These are phyloP conservation scores for Pelobates cultripes DNA, from an alignment of 2,797 vertebrate genomes.

Conservation along the genomic window DNA sequence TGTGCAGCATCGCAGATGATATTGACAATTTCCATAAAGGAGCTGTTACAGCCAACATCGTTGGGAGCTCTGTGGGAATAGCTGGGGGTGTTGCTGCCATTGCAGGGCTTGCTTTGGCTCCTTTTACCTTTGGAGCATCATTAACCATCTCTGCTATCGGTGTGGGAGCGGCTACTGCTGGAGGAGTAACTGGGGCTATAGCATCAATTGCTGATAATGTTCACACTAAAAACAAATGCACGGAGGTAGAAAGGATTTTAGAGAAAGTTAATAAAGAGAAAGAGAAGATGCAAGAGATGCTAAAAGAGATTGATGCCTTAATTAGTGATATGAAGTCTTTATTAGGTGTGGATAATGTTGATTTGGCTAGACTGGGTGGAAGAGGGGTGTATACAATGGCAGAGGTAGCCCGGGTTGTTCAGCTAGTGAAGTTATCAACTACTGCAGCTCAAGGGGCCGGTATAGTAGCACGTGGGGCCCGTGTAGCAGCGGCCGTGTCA, in stretches of 20 bases:
- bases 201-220: slow-evolving; percentile 10
- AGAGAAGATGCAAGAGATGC: neutral
- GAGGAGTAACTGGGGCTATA: slow-evolving; percentile 5
- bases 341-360: neutral
- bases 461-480: neutral
- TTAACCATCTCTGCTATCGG: neutral
- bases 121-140: neutral
- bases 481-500: neutral
- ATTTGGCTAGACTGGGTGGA: neutral
- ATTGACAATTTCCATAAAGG: slow-evolving; percentile 6
- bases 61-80: neutral
- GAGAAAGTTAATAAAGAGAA: neutral
- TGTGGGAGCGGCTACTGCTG: neutral
- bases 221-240: neutral
- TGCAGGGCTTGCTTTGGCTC: neutral
- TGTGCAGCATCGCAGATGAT: neutral
- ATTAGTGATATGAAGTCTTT: neutral
- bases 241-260: neutral
- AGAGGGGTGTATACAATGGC: neutral
- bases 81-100: neutral
- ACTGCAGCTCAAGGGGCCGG: neutral
- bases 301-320: neutral
- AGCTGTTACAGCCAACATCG: neutral
- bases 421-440: neutral
- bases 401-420: neutral